Evolutionary conservation across 2,888 invertebrate genomes (phyloP).

Genomic region (Parochlus steinenii): DNA sequence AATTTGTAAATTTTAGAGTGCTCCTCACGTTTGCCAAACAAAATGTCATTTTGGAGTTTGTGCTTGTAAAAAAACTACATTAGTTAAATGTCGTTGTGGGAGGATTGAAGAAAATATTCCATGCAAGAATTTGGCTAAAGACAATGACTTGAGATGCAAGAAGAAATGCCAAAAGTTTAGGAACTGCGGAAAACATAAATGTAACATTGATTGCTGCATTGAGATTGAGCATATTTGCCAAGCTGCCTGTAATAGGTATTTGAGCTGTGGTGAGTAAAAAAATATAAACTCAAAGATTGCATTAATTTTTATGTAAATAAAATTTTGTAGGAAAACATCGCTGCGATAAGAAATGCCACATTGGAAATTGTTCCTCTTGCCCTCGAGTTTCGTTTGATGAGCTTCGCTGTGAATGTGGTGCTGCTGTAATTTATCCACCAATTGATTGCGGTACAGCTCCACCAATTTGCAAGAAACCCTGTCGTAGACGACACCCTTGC

Average conservation of each 20-base stretch:
- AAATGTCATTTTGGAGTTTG: slow-evolving; percentile 55
- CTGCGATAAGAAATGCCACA: slow-evolving; percentile 80
- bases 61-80: slow-evolving; percentile 59
- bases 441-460: slow-evolving; percentile 81
- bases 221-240: slow-evolving; percentile 75
- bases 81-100: slow-evolving; percentile 71
- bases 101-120: slow-evolving; percentile 66
- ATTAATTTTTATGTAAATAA: background rate
- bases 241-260: slow-evolving; percentile 58
- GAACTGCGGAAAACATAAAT: slow-evolving; percentile 77
- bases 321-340: slow-evolving; percentile 52
- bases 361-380: slow-evolving; percentile 67
- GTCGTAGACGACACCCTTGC: slow-evolving; percentile 60
- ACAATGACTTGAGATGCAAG: slow-evolving; percentile 65
- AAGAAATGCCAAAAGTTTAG: slow-evolving; percentile 80
- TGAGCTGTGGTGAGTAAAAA: slow-evolving; percentile 51
- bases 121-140: slow-evolving; percentile 52
- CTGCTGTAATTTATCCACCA: slow-evolving; percentile 73
- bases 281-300: background rate
- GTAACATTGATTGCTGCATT: slow-evolving; percentile 78
- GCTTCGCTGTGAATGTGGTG: slow-evolving; percentile 79
- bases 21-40: slow-evolving; percentile 45
- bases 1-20: slow-evolving; percentile 21
- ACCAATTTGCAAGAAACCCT: slow-evolving; percentile 63
- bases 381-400: slow-evolving; percentile 71